Evolutionary conservation across 2,888 invertebrate species (phyloP).

Genomic region (Flexamia atlantica): DNA sequence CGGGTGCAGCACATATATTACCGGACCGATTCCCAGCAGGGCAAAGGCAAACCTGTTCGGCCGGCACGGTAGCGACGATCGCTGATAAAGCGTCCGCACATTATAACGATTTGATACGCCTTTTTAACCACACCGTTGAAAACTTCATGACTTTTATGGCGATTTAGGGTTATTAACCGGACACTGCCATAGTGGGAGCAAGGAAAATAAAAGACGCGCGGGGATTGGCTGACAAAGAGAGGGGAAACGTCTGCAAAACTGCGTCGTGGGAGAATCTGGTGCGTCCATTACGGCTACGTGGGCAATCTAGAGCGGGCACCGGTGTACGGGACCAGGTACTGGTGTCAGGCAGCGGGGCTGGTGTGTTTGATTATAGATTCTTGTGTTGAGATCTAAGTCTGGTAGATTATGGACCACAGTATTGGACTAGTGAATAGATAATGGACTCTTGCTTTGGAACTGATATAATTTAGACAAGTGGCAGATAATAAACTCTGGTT

Average conservation of each 20-base stretch:
- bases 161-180: slow-evolving; percentile 53
- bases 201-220: slow-evolving; percentile 24
- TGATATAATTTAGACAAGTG: too few species aligned
- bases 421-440: too few species aligned
- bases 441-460: too few species aligned
- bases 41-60: slow-evolving; percentile 29
- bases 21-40: slow-evolving; percentile 2
- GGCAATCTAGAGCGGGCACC: not conserved
- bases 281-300: not conserved
- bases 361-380: too few species aligned
- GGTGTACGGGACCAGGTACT: too few species aligned
- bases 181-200: slow-evolving; percentile 34
- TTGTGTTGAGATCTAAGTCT: too few species aligned
- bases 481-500: too few species aligned
- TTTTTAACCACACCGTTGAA: slow-evolving; percentile 60
- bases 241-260: not conserved
- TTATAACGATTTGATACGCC: slow-evolving; percentile 62
- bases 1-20: slow-evolving; percentile 56
- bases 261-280: slow-evolving; percentile 5
- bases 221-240: slow-evolving; percentile 26
- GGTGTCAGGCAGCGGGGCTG: too few species aligned
- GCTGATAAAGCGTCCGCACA: slow-evolving; percentile 47
- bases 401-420: too few species aligned
- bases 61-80: slow-evolving; percentile 53
- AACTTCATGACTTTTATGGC: slow-evolving; percentile 60